Conservation (phyloP, 2,797 vertebrate species). For the Chrosomus eos region DNA sequence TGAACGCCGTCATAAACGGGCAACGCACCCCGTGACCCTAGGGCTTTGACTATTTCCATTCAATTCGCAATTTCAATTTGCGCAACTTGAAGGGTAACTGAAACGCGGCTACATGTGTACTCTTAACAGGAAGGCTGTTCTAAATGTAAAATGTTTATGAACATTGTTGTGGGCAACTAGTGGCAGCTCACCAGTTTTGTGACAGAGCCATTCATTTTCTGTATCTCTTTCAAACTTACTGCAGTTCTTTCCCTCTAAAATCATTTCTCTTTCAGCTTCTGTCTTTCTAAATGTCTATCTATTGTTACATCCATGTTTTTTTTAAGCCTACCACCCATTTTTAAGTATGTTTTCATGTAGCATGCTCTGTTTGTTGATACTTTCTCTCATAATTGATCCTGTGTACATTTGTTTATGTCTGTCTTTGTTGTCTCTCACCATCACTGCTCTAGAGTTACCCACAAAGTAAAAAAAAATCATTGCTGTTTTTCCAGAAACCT, state of each 20-base stretch:
- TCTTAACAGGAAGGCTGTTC: not conserved
- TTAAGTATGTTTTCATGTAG: conserved; percentile 19
- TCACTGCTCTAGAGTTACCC: too few relatives aligned
- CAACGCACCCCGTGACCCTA: too few relatives aligned
- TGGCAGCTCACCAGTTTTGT: conserved; percentile 62
- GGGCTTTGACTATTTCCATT: not conserved
- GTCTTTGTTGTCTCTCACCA: not conserved
- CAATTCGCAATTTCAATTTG: too few relatives aligned
- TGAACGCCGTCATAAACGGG: not conserved
- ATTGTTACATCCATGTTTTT: conserved; percentile 48
- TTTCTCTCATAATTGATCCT: conserved; percentile 21
- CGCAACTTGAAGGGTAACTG: too few relatives aligned
- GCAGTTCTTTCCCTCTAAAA: not conserved
- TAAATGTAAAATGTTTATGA: not conserved
- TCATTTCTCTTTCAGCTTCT: conserved; percentile 67
- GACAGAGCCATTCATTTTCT: not conserved
- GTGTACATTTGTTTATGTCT: too few relatives aligned
- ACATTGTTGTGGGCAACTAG: not conserved
- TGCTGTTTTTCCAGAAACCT: not conserved
- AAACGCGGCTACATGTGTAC: not conserved
- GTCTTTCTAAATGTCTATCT: conserved; percentile 47
- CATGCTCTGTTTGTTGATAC: not conserved
- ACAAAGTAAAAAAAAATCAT: not conserved
- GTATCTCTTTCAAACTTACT: not conserved
- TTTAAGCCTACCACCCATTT: conserved; percentile 14